Evolutionary conservation across 2,888 invertebrate genomes (phyloP), one percentile per base, ranked within the genome.

Genomic region (Pristionchus japonicus): DNA sequence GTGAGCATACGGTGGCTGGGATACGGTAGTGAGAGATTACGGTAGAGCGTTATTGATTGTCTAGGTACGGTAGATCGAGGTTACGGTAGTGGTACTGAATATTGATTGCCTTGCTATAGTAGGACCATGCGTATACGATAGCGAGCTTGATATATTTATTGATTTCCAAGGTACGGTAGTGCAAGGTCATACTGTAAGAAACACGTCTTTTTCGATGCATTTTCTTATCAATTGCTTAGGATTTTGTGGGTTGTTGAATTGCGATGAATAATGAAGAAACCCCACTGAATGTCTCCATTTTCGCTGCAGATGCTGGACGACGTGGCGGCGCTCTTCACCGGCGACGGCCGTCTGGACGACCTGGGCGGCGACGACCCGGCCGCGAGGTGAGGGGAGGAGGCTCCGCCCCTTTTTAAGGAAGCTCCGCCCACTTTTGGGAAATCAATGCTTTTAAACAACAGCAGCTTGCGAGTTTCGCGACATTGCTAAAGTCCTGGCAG

Each of bases 311-410:
- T 92, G 52, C 90, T 92, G 31, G 92, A 92, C 74, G 91, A 92
- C 88, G 92, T 92, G 17, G 92, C 91, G 7, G 92, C 92, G 27
- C 88, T 92, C 27, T 91, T 92, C 89, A 89, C 89, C 7, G 88
- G 89, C 1, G 91, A 92, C 64, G 85, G 90, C 20, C 57, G 85
- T 7, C 61, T 74, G 57, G 88, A 87, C 1, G 91, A 91, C 23
- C 43, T 80, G n/a, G 87, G 80, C 1, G 40, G 20, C 2, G 86
- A 86, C 49, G 47, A 47, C 9, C 52, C 49, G 17, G 52, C 52
- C 15, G 82, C 82, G 52, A 83, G 52, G 82, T 83, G 34, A 31
- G 34, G 34, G 52, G 1, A 52, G 3, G 11, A 67, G 31, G 37
- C 34, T 70, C 31, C 27, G 64, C 27, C 27, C 64, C 6, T 31